Evolutionary conservation across 2,113 vertebrate genomes (phyloP).

Genomic region (Sus scrofa): DNA sequence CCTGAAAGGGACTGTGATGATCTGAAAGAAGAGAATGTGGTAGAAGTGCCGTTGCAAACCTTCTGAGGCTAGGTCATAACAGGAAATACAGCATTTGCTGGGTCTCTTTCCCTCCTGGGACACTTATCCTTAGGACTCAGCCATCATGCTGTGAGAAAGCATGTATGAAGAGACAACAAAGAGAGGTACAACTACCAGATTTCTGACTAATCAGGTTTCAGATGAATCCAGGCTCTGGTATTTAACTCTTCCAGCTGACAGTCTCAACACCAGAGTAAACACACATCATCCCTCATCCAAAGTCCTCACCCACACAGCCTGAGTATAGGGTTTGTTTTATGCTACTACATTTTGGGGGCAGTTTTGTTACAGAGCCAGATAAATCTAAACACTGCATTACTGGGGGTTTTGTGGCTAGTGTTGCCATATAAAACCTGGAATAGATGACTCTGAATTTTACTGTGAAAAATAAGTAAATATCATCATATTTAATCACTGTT

Average conservation of each 20-base stretch:
- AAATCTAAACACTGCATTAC: background rate
- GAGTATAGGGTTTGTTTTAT: background rate
- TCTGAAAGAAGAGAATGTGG: background rate
- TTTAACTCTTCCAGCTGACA: background rate
- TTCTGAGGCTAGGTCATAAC: background rate
- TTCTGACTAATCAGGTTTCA: rapidly evolving
- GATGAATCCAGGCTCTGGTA: background rate
- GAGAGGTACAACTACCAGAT: background rate
- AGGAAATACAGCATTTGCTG: background rate
- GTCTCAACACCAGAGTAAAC: background rate
- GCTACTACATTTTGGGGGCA: background rate
- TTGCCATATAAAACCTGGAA: background rate
- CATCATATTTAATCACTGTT: background rate
- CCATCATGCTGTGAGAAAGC: background rate
- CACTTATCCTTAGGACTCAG: background rate
- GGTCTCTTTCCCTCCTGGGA: background rate
- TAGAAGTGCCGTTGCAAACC: background rate
- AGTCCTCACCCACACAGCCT: background rate
- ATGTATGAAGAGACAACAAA: background rate
- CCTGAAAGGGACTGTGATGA: background rate
- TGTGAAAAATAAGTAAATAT: background rate
- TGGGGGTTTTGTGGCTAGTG: background rate
- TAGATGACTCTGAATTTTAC: background rate
- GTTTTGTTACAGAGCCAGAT: background rate
- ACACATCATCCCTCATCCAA: background rate